Conservation (phyloP, 2,113 vertebrate species). For the Oriolus oriolus region DNA sequence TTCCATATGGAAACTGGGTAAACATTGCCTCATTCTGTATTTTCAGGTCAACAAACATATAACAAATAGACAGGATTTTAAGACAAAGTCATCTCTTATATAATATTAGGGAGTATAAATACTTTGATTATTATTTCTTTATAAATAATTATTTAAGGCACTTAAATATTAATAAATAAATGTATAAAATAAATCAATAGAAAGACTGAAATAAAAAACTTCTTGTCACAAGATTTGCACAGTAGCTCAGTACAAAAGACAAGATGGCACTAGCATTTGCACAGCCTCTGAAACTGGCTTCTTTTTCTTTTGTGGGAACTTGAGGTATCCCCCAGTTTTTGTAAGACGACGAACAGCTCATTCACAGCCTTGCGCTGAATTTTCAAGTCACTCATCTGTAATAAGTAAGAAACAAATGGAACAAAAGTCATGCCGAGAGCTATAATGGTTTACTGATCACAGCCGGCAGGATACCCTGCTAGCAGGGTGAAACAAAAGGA, state of each 20-base stretch:
- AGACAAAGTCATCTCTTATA: slow-evolving; percentile 40
- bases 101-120: slow-evolving; percentile 68
- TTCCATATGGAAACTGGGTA: background rate
- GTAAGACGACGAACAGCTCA: slow-evolving; percentile 59
- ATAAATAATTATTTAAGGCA: slow-evolving; percentile 73
- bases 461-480: background rate
- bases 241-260: background rate
- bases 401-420: background rate
- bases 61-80: slow-evolving; percentile 65
- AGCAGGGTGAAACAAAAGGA: background rate
- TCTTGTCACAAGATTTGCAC: background rate
- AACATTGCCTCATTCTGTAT: background rate
- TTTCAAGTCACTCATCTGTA: slow-evolving; percentile 63
- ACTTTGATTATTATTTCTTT: slow-evolving; percentile 35
- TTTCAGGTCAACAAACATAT: slow-evolving; percentile 13
- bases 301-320: slow-evolving; percentile 51
- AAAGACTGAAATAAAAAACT: background rate
- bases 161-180: slow-evolving; percentile 82
- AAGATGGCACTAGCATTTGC: background rate
- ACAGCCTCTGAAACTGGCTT: slow-evolving; percentile 35
- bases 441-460: background rate
- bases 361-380: slow-evolving; percentile 70
- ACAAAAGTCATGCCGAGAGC: background rate
- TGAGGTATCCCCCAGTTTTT: background rate
- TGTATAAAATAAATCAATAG: slow-evolving; percentile 42